Percentiles rank a stretch among this genome's conserved stretches.
Conservation (phyloP, 2,888 invertebrate genomes). For the Exocentrus adspersus region DNA sequence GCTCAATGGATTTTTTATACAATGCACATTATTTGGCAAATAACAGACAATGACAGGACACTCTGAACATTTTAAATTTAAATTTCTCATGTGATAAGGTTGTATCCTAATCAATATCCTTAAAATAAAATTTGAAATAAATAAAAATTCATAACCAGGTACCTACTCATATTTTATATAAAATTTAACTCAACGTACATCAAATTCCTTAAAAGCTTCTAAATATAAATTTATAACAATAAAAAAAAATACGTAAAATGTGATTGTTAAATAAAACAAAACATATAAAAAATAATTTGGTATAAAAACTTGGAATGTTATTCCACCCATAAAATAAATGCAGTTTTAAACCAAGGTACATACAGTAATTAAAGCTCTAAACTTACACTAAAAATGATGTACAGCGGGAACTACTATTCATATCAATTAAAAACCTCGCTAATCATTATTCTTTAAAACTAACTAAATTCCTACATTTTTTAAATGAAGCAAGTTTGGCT, state of each 20-base stretch:
- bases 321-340: not conserved
- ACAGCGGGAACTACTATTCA: not conserved
- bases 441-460: conserved; percentile 6
- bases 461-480: conserved; percentile 15
- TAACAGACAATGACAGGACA: not conserved
- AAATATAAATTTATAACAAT: too few relatives aligned
- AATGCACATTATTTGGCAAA: not conserved
- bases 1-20: not conserved
- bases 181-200: too few relatives aligned
- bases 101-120: not conserved
- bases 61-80: not conserved
- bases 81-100: not conserved
- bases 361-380: not conserved
- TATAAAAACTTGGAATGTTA: conserved; percentile 1
- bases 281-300: too few relatives aligned
- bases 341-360: not conserved
- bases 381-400: not conserved
- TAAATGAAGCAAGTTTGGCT: conserved; percentile 3
- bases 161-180: too few relatives aligned
- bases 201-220: too few relatives aligned
- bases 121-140: too few relatives aligned
- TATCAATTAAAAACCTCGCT: conserved; percentile 5
- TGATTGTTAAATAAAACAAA: too few relatives aligned
- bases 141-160: too few relatives aligned
- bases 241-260: too few relatives aligned